Evolutionary conservation across 2,113 vertebrate species (phyloP).

Genomic region (Pipra filicauda): DNA sequence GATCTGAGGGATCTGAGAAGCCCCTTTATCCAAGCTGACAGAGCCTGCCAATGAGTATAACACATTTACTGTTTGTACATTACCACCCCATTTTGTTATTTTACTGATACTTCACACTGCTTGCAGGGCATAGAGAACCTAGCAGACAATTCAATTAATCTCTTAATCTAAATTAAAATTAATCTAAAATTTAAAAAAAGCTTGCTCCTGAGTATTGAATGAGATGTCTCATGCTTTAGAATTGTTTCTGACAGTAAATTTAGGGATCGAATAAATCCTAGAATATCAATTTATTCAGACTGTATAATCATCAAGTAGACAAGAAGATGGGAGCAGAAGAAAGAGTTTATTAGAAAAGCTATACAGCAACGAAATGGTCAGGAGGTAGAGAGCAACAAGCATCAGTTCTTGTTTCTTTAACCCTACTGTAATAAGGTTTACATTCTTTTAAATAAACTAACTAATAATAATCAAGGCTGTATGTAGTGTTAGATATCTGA

Average conservation of each 20-base stretch:
- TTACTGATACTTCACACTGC: neutral
- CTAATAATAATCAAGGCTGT: neutral
- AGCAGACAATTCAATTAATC: neutral
- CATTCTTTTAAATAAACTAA: neutral
- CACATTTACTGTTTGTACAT: neutral
- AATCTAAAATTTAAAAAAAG: neutral
- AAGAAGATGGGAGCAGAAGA: neutral
- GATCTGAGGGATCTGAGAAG: neutral
- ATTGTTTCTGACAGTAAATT: neutral
- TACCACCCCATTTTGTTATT: neutral
- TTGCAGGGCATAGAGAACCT: neutral
- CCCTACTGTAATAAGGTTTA: neutral
- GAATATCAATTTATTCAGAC: neutral
- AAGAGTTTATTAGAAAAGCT: neutral
- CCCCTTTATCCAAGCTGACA: neutral
- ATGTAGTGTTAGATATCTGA: neutral
- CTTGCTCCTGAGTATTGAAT: neutral
- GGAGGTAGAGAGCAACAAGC: neutral
- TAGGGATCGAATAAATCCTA: neutral
- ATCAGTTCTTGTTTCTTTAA: neutral
- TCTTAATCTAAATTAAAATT: neutral
- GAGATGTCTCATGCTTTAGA: neutral
- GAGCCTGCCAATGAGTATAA: neutral
- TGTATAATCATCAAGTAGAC: neutral
- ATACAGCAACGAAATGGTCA: neutral